These are phyloP conservation scores for Eurypyga helias DNA, from an alignment of 2,113 vertebrate genomes.

Conservation along the genomic window DNA sequence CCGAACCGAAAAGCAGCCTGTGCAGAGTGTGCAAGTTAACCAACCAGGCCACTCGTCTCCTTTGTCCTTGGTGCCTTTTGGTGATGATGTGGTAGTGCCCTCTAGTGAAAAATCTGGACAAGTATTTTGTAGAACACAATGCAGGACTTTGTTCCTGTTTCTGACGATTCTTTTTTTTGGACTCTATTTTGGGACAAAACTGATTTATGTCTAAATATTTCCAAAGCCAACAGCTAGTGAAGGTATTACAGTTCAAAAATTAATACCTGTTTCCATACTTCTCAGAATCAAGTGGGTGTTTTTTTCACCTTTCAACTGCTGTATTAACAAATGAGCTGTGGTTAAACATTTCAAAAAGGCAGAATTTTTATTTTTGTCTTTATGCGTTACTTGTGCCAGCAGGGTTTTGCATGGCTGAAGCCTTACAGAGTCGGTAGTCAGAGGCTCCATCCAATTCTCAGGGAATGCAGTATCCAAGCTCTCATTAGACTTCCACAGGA, in stretches of 20 bases:
- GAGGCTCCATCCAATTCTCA: slow-evolving; percentile 40
- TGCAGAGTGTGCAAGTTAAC: slow-evolving; percentile 26
- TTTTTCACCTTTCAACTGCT: slow-evolving; percentile 7
- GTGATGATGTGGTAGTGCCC: slow-evolving; percentile 93
- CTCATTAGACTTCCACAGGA: slow-evolving; percentile 47
- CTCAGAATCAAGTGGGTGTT: not conserved
- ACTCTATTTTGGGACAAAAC: slow-evolving; percentile 7
- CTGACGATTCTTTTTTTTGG: not conserved
- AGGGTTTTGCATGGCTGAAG: slow-evolving; percentile 67
- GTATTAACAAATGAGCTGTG: not conserved
- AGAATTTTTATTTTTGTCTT: slow-evolving; percentile 48
- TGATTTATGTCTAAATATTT: slow-evolving; percentile 37
- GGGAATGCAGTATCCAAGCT: slow-evolving; percentile 31
- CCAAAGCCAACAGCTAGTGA: not conserved
- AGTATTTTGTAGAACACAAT: not conserved
- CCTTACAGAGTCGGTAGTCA: slow-evolving; percentile 48
- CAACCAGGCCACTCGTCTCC: slow-evolving; percentile 50
- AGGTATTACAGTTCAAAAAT: not conserved
- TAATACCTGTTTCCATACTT: not conserved
- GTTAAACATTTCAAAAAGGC: slow-evolving; percentile 10
- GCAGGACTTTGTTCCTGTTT: not conserved
- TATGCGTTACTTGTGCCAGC: slow-evolving; percentile 5
- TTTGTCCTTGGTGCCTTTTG: slow-evolving; percentile 74
- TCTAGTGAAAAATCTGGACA: slow-evolving; percentile 86
- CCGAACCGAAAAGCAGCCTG: not conserved